Evolutionary conservation across 2,113 vertebrate species (phyloP).

Genomic region (Elephas maximus): DNA sequence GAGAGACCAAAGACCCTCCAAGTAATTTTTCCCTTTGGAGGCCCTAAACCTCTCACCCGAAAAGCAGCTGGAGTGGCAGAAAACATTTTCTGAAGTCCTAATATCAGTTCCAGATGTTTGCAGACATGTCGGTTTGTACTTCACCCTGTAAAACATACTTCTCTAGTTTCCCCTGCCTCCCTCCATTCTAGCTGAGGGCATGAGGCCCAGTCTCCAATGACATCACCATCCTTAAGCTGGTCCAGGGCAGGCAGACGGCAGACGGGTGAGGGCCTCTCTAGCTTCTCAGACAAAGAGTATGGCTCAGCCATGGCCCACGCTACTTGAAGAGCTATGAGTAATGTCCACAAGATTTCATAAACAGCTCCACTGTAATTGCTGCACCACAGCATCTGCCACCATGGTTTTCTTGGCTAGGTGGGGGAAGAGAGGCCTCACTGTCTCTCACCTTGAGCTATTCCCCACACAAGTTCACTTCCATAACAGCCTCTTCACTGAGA

Average conservation of each 20-base stretch:
- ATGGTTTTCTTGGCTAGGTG: neutral
- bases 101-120: slow-evolving; percentile 91
- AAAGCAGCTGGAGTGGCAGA: slow-evolving; percentile 86
- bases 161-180: slow-evolving; percentile 63
- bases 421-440: neutral
- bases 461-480: slow-evolving; percentile 60
- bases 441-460: slow-evolving; percentile 65
- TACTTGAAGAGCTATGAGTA: slow-evolving; percentile 71
- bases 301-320: slow-evolving; percentile 35
- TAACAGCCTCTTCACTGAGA: slow-evolving; percentile 19
- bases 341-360: slow-evolving; percentile 85
- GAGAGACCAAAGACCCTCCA: slow-evolving; percentile 57
- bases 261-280: neutral
- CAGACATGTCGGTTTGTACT: slow-evolving; percentile 87
- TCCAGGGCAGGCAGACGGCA: slow-evolving; percentile 26
- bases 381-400: neutral
- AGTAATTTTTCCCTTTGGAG: slow-evolving; percentile 73
- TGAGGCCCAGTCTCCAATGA: slow-evolving; percentile 82
- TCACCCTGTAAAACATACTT: slow-evolving; percentile 90
- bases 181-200: slow-evolving; percentile 74
- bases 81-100: slow-evolving; percentile 87
- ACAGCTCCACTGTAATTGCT: slow-evolving; percentile 75
- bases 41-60: slow-evolving; percentile 85
- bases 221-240: slow-evolving; percentile 79
- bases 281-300: slow-evolving; percentile 81